These are phyloP conservation scores for Zaprionus taronus DNA, from an alignment of 1,140 invertebrate genomes.

Conservation along the genomic window DNA sequence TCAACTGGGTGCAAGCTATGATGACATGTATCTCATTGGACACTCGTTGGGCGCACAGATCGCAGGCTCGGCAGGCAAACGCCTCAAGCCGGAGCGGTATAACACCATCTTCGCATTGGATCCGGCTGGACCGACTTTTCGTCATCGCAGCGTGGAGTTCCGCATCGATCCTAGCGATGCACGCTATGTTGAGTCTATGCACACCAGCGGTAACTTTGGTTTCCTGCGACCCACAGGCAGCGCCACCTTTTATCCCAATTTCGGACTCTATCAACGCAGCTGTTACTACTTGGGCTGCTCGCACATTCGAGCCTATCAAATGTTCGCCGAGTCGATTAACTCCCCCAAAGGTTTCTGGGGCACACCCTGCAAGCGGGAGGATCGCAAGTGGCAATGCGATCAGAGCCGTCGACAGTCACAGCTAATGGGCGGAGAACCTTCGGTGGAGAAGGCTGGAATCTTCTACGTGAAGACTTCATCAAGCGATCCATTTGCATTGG, in stretches of 20 bases:
- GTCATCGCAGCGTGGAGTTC: constrained; percentile 85
- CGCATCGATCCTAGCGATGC: constrained; percentile 88
- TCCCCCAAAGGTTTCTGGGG: constrained; percentile 75
- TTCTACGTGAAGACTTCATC: constrained; percentile 85
- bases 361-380: constrained; percentile 59
- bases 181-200: constrained; percentile 90
- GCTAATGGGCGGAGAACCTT: constrained; percentile 85
- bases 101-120: constrained; percentile 89
- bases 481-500: constrained; percentile 84
- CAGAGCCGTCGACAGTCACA: constrained; percentile 79
- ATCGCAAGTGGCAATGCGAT: constrained; percentile 67
- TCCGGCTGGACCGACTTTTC: constrained; percentile 89
- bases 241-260: constrained; percentile 90
- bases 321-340: constrained; percentile 86
- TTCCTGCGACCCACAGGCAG: constrained; percentile 86
- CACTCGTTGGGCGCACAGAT: constrained; percentile 94
- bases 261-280: constrained; percentile 85
- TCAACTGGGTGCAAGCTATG: constrained; percentile 47
- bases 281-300: constrained; percentile 86
- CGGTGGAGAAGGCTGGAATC: constrained; percentile 79
- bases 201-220: constrained; percentile 87
- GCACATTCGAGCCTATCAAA: constrained; percentile 86
- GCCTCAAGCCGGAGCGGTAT: constrained; percentile 85
- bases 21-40: constrained; percentile 90
- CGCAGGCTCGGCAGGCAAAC: constrained; percentile 89